phyloP scores from a whole-genome alignment of 2,888 invertebrate species.

The Pseudoips prasinana region DNA sequence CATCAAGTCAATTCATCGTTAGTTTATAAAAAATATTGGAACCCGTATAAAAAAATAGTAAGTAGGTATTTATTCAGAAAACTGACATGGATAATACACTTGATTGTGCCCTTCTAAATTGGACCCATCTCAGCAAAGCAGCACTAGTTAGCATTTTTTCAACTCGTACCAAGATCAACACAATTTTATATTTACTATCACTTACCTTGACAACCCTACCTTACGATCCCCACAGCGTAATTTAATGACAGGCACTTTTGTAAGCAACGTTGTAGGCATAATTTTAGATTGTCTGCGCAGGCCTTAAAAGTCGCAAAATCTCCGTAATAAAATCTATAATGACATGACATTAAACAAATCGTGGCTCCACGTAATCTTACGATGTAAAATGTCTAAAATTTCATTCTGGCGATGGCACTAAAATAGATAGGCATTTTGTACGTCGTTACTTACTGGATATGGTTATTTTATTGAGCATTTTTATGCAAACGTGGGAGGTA shows the following conservation, averaged over 20 bases:
- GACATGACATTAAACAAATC: slow-evolving; percentile 44
- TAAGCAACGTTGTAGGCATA: slow-evolving; percentile 28
- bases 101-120: too few relatives aligned
- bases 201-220: slow-evolving; percentile 22
- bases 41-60: too few relatives aligned
- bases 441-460: slow-evolving; percentile 13
- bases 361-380: slow-evolving; percentile 40
- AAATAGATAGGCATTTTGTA: slow-evolving; percentile 27
- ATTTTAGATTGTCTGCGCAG: slow-evolving; percentile 30
- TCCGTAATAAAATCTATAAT: slow-evolving; percentile 43
- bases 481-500: slow-evolving; percentile 11
- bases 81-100: too few relatives aligned
- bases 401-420: slow-evolving; percentile 20
- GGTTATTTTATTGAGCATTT: slow-evolving; percentile 12
- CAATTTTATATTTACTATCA: too few relatives aligned
- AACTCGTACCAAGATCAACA: too few relatives aligned
- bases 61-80: too few relatives aligned
- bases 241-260: slow-evolving; percentile 35
- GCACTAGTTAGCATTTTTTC: too few relatives aligned
- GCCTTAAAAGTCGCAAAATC: slow-evolving; percentile 31
- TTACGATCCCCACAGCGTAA: slow-evolving; percentile 12
- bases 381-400: slow-evolving; percentile 30
- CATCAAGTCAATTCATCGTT: too few relatives aligned
- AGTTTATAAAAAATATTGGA: too few relatives aligned
- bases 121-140: too few relatives aligned